Percentiles rank a stretch among this genome's conserved stretches.
Evolutionary conservation across 2,113 vertebrate genomes (phyloP).

Genomic region (Cyprinodon brontotheroides): DNA sequence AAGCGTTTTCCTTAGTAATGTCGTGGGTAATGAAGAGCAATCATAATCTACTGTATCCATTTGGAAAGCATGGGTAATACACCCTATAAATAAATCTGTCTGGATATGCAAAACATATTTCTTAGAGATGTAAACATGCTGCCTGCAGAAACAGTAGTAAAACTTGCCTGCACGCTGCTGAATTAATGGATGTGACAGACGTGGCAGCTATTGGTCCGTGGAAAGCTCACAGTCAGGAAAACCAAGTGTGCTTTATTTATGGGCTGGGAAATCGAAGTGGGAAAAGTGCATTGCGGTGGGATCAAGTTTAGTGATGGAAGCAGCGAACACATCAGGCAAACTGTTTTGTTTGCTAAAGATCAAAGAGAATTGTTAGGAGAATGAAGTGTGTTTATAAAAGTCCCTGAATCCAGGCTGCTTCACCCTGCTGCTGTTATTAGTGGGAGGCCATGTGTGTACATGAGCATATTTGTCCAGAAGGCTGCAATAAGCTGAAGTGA

Average conservation of each 20-base stretch:
- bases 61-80: constrained; percentile 27
- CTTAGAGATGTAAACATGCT: constrained; percentile 50
- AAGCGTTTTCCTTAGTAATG: constrained; percentile 27
- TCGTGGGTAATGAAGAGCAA: constrained; percentile 1
- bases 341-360: constrained; percentile 72
- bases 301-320: constrained; percentile 48
- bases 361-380: constrained; percentile 67
- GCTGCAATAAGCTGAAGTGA: constrained; percentile 67
- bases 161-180: constrained; percentile 38
- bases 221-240: constrained; percentile 60
- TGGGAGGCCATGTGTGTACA: constrained; percentile 36
- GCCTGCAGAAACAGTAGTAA: constrained; percentile 43
- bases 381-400: constrained; percentile 63
- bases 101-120: constrained; percentile 26
- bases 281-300: constrained; percentile 48
- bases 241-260: constrained; percentile 64
- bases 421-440: constrained; percentile 61
- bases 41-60: constrained; percentile 19
- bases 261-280: constrained; percentile 48
- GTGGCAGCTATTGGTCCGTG: constrained; percentile 49
- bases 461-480: constrained; percentile 46
- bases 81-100: constrained; percentile 40
- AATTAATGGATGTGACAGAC: constrained; percentile 69
- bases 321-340: constrained; percentile 58
- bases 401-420: constrained; percentile 52